These are phyloP conservation scores for Anisognathus igniventris DNA, from an alignment of 2,797 vertebrate genomes.

Conservation along the genomic window DNA sequence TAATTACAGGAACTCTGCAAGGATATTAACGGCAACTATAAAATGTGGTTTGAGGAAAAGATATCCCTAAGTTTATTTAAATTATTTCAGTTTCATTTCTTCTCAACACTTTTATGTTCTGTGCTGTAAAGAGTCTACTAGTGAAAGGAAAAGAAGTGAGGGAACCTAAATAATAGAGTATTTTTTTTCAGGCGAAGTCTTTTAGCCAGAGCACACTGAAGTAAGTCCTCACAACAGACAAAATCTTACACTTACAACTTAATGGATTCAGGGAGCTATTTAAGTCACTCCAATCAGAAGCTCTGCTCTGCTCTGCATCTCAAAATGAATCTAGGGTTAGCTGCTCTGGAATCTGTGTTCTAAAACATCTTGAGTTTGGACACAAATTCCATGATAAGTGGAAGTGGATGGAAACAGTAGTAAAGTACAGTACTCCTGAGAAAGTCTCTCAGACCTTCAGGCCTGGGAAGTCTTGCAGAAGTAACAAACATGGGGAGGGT, in stretches of 20 bases:
- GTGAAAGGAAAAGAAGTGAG: background rate
- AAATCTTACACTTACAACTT: background rate
- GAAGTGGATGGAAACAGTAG: background rate
- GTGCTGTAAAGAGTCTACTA: background rate
- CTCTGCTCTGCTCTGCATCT: background rate
- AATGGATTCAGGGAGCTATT: background rate
- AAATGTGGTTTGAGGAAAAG: background rate
- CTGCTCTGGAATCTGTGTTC: background rate
- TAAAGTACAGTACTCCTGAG: background rate
- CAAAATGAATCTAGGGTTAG: background rate
- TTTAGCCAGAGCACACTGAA: background rate
- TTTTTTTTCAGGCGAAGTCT: background rate
- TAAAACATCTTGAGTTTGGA: background rate
- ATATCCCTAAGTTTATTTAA: background rate
- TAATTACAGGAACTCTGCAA: background rate
- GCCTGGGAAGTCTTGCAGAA: background rate
- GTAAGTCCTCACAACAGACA: background rate
- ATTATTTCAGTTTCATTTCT: background rate
- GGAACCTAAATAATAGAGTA: background rate
- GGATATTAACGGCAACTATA: background rate
- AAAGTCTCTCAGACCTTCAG: background rate
- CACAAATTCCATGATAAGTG: background rate
- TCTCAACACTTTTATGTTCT: background rate
- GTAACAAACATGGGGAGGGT: background rate
- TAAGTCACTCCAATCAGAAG: background rate